Conservation (phyloP, 2,113 vertebrate species). For the Hippocampus abdominalis region DNA sequence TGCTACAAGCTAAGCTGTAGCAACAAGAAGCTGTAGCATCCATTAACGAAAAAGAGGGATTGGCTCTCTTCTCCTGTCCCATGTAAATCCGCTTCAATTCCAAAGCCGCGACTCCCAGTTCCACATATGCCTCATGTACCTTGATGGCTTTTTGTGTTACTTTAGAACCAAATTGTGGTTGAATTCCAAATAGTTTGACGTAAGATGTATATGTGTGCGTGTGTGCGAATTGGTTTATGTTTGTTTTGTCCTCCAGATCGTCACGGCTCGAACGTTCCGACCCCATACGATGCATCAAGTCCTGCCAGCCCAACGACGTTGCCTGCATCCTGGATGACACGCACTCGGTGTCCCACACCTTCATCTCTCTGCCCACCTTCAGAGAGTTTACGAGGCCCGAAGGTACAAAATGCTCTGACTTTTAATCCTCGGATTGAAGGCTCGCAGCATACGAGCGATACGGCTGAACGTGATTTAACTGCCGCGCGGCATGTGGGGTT, state of each 20-base stretch:
- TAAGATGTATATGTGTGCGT: background rate
- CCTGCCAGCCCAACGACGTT: conserved; percentile 80
- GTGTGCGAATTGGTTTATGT: conserved; percentile 8
- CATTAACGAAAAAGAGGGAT: too few relatives aligned
- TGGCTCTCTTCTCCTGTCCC: too few relatives aligned
- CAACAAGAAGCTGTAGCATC: too few relatives aligned
- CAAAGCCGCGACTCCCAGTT: too few relatives aligned
- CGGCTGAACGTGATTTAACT: background rate
- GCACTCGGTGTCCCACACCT: conserved; percentile 88
- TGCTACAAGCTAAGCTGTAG: too few relatives aligned
- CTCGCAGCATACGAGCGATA: background rate
- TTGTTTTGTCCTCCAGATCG: conserved; percentile 52
- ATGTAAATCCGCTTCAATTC: too few relatives aligned
- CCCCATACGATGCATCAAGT: conserved; percentile 86
- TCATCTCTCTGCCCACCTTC: conserved; percentile 91
- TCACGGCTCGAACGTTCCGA: conserved; percentile 78
- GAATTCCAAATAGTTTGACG: too few relatives aligned
- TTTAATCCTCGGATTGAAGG: background rate
- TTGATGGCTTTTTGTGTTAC: background rate
- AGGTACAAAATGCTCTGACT: conserved; percentile 69
- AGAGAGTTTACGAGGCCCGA: conserved; percentile 86
- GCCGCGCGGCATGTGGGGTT: background rate
- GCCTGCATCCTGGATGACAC: conserved; percentile 81
- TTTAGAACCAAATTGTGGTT: background rate
- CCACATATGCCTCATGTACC: too few relatives aligned